Percentiles rank a stretch among this genome's conserved stretches.
These are phyloP conservation scores for Lasaia peninsularis DNA, from an alignment of 1,140 invertebrate species.

Conservation along the genomic window DNA sequence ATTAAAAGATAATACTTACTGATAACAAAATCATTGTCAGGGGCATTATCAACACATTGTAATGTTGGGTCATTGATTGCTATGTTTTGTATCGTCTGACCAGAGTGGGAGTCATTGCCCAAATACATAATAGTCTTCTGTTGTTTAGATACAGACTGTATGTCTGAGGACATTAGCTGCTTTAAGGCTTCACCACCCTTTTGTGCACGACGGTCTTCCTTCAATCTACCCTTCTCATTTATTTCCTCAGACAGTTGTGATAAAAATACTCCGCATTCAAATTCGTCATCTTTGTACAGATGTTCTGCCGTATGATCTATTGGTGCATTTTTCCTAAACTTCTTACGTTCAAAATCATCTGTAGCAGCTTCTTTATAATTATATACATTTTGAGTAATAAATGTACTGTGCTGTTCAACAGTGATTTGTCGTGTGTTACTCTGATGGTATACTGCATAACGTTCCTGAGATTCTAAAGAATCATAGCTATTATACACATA, in stretches of 20 bases:
- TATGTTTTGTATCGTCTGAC: constrained; percentile 63
- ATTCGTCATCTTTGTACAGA: constrained; percentile 48
- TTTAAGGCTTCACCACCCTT: constrained; percentile 55
- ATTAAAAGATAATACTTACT: constrained; percentile 38
- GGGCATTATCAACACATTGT: constrained; percentile 35
- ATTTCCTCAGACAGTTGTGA: constrained; percentile 53
- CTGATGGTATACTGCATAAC: constrained; percentile 35
- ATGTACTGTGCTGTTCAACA: constrained; percentile 53
- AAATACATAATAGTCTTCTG: constrained; percentile 59
- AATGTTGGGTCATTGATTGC: constrained; percentile 48
- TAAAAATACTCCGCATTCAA: constrained; percentile 47
- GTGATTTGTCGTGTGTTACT: constrained; percentile 33
- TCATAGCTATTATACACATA: constrained; percentile 54
- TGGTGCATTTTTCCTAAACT: constrained; percentile 36
- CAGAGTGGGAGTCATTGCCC: constrained; percentile 46
- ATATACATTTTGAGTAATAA: constrained; percentile 59
- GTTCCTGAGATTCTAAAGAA: constrained; percentile 30
- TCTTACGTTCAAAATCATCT: constrained; percentile 47
- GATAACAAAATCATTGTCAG: constrained; percentile 36
- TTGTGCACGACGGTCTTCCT: constrained; percentile 39
- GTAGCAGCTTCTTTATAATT: constrained; percentile 41
- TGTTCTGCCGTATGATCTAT: constrained; percentile 23
- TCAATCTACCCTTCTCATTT: constrained; percentile 41
- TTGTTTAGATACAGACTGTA: constrained; percentile 47
- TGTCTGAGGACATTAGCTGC: constrained; percentile 61